A percentile compares a stretch with the other conserved stretches of the same genome.
Evolutionary conservation across 1,140 invertebrate species (phyloP).

Genomic region (Macrobrachium rosenbergii): DNA sequence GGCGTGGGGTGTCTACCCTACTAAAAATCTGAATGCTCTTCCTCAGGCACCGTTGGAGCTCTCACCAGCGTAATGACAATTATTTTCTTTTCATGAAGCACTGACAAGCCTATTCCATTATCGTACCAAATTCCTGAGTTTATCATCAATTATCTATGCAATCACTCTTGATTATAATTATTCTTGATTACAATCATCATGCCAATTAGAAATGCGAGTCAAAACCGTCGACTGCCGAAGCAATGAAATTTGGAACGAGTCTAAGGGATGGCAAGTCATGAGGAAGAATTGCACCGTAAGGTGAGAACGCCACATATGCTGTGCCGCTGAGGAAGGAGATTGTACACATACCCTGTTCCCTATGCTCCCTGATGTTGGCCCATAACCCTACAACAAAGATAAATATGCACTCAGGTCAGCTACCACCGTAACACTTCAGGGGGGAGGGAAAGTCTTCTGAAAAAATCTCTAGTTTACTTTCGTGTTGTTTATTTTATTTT

Average conservation of each 20-base stretch:
- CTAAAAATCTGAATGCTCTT: constrained; percentile 41
- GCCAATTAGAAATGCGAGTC: too few relatives aligned
- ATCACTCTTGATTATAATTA: too few relatives aligned
- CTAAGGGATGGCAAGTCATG: too few relatives aligned
- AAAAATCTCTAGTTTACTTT: constrained; percentile 5
- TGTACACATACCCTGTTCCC: constrained; percentile 57
- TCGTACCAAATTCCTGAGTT: too few relatives aligned
- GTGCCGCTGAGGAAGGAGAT: constrained; percentile 30
- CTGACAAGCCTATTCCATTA: too few relatives aligned
- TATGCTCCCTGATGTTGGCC: constrained; percentile 56
- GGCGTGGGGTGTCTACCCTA: constrained; percentile 29
- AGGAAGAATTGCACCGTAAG: background rate
- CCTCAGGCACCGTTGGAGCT: constrained; percentile 35
- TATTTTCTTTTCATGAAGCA: too few relatives aligned
- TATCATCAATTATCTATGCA: too few relatives aligned
- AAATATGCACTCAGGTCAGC: constrained; percentile 43
- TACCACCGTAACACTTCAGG: constrained; percentile 9
- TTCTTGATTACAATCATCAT: too few relatives aligned
- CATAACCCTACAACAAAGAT: constrained; percentile 60
- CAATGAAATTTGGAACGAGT: too few relatives aligned
- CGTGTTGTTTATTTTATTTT: background rate
- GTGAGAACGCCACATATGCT: constrained; percentile 38
- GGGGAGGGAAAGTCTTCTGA: constrained; percentile 4
- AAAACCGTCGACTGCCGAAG: too few relatives aligned
- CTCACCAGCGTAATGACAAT: constrained; percentile 28